These are phyloP conservation scores for Tyto alba DNA, from an alignment of 2,113 vertebrate species.

Conservation along the genomic window DNA sequence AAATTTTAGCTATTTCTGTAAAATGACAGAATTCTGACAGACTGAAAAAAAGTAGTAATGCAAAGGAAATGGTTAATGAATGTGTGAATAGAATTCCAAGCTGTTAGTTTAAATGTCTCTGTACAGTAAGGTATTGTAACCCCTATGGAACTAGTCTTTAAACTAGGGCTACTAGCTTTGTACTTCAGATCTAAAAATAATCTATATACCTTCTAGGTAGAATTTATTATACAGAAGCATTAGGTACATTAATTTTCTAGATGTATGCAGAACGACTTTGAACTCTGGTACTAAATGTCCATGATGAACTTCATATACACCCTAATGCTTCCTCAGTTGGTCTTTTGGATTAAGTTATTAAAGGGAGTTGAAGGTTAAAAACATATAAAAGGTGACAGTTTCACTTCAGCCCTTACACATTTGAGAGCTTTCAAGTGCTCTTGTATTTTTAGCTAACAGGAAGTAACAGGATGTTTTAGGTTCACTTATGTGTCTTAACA, in stretches of 20 bases:
- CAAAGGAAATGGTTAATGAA: neutral
- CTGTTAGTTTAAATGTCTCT: neutral
- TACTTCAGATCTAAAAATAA: neutral
- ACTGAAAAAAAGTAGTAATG: neutral
- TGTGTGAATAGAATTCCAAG: neutral
- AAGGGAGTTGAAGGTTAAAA: neutral
- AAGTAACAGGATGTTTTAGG: neutral
- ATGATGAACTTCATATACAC: neutral
- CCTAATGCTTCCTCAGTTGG: neutral
- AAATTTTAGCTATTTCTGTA: neutral
- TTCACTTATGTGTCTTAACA: neutral
- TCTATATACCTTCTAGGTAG: neutral
- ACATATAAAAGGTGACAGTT: neutral
- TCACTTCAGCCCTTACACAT: neutral
- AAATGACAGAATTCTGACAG: neutral
- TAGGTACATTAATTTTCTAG: neutral
- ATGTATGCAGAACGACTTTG: neutral
- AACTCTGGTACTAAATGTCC: neutral
- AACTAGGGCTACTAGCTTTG: neutral
- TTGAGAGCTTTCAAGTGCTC: neutral
- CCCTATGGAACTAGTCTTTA: neutral
- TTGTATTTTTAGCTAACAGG: neutral
- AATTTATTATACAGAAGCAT: neutral
- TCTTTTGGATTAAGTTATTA: neutral
- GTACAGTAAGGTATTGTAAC: neutral